Evolutionary conservation across 2,113 vertebrate species (phyloP).

Genomic region (Sciurus niger): DNA sequence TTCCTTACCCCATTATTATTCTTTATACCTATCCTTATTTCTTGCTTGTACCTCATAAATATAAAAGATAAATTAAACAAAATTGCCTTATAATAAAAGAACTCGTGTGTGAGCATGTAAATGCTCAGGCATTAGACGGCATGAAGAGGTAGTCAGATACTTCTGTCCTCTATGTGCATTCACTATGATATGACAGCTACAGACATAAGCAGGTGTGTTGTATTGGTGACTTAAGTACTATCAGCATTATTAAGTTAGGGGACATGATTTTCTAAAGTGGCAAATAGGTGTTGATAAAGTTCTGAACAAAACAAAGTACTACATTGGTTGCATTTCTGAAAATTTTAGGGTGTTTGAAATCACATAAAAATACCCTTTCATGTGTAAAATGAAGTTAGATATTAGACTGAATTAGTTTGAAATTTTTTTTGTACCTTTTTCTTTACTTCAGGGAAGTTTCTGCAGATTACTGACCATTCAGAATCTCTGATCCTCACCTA

Average conservation of each 20-base stretch:
- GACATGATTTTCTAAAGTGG: conserved; percentile 8
- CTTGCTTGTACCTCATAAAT: neutral
- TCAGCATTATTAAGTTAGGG: neutral
- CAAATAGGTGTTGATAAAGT: neutral
- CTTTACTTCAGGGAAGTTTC: neutral
- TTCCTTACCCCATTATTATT: neutral
- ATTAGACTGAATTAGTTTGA: neutral
- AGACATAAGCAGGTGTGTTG: neutral
- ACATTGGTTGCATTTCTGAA: neutral
- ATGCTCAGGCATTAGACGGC: neutral
- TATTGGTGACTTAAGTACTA: neutral
- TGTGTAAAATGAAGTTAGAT: conserved; percentile 8
- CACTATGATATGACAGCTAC: neutral
- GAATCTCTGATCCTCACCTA: neutral
- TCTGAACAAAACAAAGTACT: neutral
- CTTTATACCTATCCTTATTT: neutral
- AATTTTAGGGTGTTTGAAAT: conserved; percentile 42
- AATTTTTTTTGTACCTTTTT: neutral
- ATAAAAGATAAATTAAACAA: neutral
- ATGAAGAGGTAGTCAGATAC: neutral
- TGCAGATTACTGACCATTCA: neutral
- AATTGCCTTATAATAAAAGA: conserved; percentile 1
- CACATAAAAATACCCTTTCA: neutral
- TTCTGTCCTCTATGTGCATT: neutral
- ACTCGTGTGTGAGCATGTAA: neutral